Conservation (phyloP, 2,797 vertebrate genomes). For the Tapirus indicus region DNA sequence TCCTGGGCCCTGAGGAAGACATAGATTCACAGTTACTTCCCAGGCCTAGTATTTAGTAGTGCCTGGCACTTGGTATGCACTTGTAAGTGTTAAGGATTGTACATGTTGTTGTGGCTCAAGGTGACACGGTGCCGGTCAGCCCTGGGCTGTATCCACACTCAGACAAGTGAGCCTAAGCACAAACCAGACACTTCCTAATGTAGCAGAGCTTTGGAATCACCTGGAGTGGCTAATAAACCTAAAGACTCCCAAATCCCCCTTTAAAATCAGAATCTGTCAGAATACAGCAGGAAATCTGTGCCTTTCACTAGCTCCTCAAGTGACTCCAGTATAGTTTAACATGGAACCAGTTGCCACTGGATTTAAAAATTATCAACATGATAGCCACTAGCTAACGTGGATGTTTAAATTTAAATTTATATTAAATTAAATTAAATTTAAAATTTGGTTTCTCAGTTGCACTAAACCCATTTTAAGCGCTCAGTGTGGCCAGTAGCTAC, state of each 20-base stretch:
- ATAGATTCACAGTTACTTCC: background rate
- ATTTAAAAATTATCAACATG: background rate
- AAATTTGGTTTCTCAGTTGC: background rate
- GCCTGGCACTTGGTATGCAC: background rate
- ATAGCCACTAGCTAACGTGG: background rate
- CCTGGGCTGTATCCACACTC: no score
- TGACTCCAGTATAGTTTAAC: background rate
- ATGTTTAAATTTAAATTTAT: background rate
- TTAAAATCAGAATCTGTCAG: background rate
- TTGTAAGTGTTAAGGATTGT: background rate
- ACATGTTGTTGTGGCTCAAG: background rate
- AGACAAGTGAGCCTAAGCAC: background rate
- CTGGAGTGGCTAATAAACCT: no score
- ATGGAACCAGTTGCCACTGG: background rate
- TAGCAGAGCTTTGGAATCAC: background rate
- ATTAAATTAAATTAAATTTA: slow-evolving; percentile 13
- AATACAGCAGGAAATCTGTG: background rate
- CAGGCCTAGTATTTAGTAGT: no score
- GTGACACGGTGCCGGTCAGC: background rate
- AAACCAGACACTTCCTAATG: background rate
- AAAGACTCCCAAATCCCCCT: background rate
- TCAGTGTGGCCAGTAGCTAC: background rate
- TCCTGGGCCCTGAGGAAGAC: background rate
- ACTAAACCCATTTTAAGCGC: background rate
- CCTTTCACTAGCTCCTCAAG: background rate